Base-by-base conservation (phyloP, 2,888 invertebrate species). In the Uropetala carovei region DNA sequence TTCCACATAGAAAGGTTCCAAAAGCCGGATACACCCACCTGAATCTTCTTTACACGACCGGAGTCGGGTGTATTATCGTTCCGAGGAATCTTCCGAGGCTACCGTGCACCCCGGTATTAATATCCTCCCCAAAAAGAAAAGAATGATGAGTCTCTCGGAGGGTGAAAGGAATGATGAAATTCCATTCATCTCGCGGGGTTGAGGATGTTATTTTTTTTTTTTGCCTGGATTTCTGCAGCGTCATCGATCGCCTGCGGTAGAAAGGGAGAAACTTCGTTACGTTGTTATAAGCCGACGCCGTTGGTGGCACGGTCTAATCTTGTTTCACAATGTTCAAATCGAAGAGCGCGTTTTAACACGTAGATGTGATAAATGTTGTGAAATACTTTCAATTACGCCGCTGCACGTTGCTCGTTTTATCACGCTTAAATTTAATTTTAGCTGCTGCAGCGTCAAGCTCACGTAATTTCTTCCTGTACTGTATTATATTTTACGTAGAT, bases 121-220 rank as follows among this genome's bases (percentile, higher is more conserved):
- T 75, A 75, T 75, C n/a, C n/a, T 27, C 27, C 75, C 75, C 75
- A 22, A 27, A 75, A 75, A 27, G 27, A 22, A 14, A 27, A 75
- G n/a, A 68, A 22, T n/a, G 68, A 68, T 18, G 68, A 68, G 68
- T 22, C 68, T 75, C 75, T 27, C 75, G 27, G 22, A 27, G 27
- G 27, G 75, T 75, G 75, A 75, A 75, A 75, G 75, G 75, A 75
- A 75, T 75, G 75, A 27, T 22, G 75, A 75, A 75, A 75, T 75
- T 75, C 75, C 75, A 75, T 75, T 75, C 75, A 75, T 75, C 75
- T 75, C 75, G n/a, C 68, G 8, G 68, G 22, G 75, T 75, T 22
- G 27, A 27, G 75, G 75, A 75, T 75, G 22, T 27, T 22, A n/a
- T n/a, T 43, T 5, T 43, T 5, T 43, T 75, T 75, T 75, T 68